Evolutionary conservation across 1,140 invertebrate species (phyloP), one percentile per base, ranked within the genome.

Genomic region (Whitmania pigra): DNA sequence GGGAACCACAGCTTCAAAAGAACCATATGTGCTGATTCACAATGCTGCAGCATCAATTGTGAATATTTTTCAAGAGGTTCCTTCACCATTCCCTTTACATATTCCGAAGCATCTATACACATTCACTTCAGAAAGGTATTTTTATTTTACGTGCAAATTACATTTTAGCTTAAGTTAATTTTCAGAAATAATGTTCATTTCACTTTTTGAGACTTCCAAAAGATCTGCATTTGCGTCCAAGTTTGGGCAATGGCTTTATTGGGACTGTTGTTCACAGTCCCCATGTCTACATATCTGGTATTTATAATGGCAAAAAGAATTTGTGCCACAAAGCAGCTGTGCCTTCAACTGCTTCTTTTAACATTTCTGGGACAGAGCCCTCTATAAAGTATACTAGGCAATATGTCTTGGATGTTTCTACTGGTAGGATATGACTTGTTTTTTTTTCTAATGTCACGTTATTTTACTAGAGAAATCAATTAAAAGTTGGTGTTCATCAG

Each of bases 231-330:
- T 40, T 71, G 57, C 11, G 71, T 72, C 75, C 79, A 25, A 76
- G 75, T 25, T 73, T 80, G 25, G 79, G 79, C 15, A 80, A 80
- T 71, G 79, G 79, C 15, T 78, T 79, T 53, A 60, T 80, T 22
- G 77, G 76, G n/a, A 80, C 78, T 0, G 75, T 76, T 2, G 68
- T 80, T 18, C 73, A 77, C 71, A 73, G 75, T 18, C 75, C 78
- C 29, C 76, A 74, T 18, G 77, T 80, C n/a, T 78, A 70, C 72
- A 76, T 80, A 76, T 79, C 79, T 71, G 79, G 79, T 15, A 57
- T 80, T 2, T 80, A 80, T 74, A 80, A 79, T 75, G 79, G 79
- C 7, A 73, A 75, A 20, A 53, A 73, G 29, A 77, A 77, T 60
- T 69, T 66, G 13, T 79, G 78, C 69, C 78, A 80, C 66, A 73